Evolutionary conservation across 2,797 vertebrate genomes (phyloP).

Genomic region (Staurois parvus): DNA sequence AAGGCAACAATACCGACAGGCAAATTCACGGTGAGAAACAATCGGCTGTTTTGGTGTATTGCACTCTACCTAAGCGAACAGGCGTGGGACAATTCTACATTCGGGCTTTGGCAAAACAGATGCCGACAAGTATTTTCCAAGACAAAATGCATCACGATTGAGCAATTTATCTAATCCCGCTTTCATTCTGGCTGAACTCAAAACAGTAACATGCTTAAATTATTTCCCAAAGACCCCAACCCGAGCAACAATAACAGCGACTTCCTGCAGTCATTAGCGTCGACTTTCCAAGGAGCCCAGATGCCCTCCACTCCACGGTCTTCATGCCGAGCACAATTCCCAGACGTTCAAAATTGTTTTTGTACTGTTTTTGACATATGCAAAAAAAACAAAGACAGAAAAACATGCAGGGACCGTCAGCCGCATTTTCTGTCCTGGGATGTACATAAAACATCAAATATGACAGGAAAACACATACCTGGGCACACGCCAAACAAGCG

Average conservation of each 20-base stretch:
- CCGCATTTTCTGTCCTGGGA: no score
- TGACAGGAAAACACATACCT: no score
- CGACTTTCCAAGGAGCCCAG: not conserved
- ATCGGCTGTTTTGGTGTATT: no score
- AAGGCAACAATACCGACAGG: no score
- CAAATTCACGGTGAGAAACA: no score
- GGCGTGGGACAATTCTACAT: no score
- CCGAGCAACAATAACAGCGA: constrained; percentile 43
- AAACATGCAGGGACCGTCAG: not conserved
- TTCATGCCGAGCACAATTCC: constrained; percentile 8
- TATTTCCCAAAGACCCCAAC: constrained; percentile 20
- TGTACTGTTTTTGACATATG: not conserved
- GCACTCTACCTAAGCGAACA: no score
- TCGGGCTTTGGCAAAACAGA: no score
- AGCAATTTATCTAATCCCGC: not conserved
- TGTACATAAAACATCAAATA: no score
- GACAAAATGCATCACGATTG: not conserved
- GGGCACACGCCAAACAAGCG: not conserved
- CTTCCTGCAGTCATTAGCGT: constrained; percentile 47
- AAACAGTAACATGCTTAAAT: constrained; percentile 28
- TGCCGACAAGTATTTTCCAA: not conserved
- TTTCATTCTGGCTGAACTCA: not conserved
- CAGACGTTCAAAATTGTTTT: constrained; percentile 49
- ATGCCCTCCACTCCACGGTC: not conserved
- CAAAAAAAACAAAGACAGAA: not conserved